Base-by-base conservation (phyloP, 1,140 invertebrate genomes). In the Drosophila leontia region DNA sequence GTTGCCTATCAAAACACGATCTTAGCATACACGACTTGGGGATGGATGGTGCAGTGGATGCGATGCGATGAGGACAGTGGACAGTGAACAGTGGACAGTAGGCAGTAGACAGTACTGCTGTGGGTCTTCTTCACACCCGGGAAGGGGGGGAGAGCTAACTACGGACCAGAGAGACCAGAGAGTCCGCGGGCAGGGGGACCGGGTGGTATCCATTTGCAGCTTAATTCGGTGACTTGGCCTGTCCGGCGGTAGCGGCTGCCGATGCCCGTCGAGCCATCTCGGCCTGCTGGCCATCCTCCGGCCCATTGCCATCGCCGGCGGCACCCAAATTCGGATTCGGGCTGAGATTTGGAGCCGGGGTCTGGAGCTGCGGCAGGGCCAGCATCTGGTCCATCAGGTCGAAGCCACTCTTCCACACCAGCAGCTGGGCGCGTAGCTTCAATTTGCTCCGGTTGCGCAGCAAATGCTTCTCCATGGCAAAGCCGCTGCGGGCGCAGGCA, bases 401-500 rank as follows among this genome's bases (percentile, higher is more conserved):
- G 32, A 88, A 80, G 7, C 93, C 94, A 51, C 92, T 92, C 53
- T 85, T 91, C 95, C 94, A 95, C 3, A 93, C 82, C 39, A 94
- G 63, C 37, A 95, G 57, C 32, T 93, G 80, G 34, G 94, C 94
- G 5, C 86, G 85, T 41, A 91, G 59, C 55, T 85, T 88, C 55
- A 92, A 78, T 39, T 92, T 92, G 41, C 78, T 72, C 39, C 81
- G 78, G 44, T 92, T 91, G 17, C 83, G 83, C 13, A 90, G 47
- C 53, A 90, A 51, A 44, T 90, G 86, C 55, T 84, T 82, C 42
- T 51, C 91, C 91, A 92, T 84, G 56, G 84, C 80, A 82, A 94
- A 96, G 26, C 94, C 94, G 19, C 93, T 79, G 50, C 96, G 92
- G 9, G 96, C 95, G 91, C 96, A 97, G 7, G 95, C 95, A 56